Conservation (phyloP, 35 echinoderm and acorn worm genomes). For the Strongylocentrotus purpuratus region DNA sequence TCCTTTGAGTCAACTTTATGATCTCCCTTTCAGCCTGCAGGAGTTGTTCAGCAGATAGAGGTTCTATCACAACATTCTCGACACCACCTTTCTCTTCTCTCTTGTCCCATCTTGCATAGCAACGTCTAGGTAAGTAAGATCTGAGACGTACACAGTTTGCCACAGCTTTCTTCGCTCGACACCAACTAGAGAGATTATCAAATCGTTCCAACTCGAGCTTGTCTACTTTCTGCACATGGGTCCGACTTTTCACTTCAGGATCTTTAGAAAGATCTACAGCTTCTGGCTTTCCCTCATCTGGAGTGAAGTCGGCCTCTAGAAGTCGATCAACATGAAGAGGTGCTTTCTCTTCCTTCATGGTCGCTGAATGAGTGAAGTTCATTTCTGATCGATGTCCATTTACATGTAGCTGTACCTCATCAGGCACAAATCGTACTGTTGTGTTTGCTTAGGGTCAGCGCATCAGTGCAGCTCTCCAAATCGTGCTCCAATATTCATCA, state of each 20-base stretch:
- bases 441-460: too few species aligned
- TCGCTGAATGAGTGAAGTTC: background rate
- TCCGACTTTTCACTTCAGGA: too few species aligned
- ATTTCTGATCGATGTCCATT: background rate
- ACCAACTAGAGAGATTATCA: background rate
- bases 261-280: too few species aligned
- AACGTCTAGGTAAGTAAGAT: slow-evolving; percentile 17
- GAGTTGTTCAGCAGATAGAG: background rate
- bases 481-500: too few species aligned
- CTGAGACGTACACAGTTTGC: slow-evolving; percentile 28
- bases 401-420: slow-evolving; percentile 1
- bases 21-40: slow-evolving; percentile 45
- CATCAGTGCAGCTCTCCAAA: too few species aligned
- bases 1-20: slow-evolving; percentile 9
- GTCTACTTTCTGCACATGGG: too few species aligned
- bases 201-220: too few species aligned
- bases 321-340: background rate
- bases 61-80: slow-evolving; percentile 11
- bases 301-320: background rate
- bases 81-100: background rate
- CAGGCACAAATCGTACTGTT: background rate
- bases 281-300: background rate
- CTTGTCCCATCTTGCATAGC: background rate
- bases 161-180: background rate
- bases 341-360: background rate